A percentile compares a stretch with the other conserved stretches of the same genome.
Conservation (phyloP, 2,113 vertebrate genomes). For the Solea senegalensis region DNA sequence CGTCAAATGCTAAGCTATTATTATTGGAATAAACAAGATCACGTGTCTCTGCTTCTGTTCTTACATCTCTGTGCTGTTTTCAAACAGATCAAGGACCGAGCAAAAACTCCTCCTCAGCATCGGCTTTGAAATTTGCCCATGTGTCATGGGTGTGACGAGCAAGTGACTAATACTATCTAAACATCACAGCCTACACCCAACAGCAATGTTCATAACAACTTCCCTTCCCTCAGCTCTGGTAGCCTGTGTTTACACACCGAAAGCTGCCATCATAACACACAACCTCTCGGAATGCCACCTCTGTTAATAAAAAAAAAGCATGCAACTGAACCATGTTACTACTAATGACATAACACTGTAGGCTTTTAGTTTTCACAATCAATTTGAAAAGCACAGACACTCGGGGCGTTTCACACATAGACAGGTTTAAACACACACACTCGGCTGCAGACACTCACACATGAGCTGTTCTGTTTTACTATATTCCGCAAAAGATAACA, state of each 20-base stretch:
- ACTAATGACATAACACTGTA: background rate
- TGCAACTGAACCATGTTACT: background rate
- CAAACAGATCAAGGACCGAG: constrained; percentile 12
- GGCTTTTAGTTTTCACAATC: background rate
- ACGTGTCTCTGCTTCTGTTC: constrained; percentile 1
- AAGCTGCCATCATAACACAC: constrained; percentile 3
- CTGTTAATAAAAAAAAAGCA: background rate
- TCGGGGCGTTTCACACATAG: background rate
- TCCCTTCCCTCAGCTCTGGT: constrained; percentile 31
- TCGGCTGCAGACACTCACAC: constrained; percentile 2
- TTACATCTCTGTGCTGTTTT: background rate
- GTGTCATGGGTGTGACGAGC: constrained; percentile 68
- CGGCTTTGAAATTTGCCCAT: constrained; percentile 49
- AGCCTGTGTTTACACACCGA: constrained; percentile 13
- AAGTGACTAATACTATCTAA: constrained; percentile 75
- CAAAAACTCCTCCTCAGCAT: constrained; percentile 22
- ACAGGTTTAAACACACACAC: constrained; percentile 1
- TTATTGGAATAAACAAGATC: constrained; percentile 13
- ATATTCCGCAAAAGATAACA: background rate
- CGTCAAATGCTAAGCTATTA: constrained; percentile 13
- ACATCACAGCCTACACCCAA: constrained; percentile 67
- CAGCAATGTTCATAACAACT: constrained; percentile 42
- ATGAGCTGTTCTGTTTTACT: constrained; percentile 1
- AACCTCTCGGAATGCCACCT: background rate
- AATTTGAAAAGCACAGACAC: background rate